Percentiles rank a stretch among this genome's conserved stretches.
phyloP scores from a whole-genome alignment of 2,797 vertebrate genomes.

The Mico argentatus region DNA sequence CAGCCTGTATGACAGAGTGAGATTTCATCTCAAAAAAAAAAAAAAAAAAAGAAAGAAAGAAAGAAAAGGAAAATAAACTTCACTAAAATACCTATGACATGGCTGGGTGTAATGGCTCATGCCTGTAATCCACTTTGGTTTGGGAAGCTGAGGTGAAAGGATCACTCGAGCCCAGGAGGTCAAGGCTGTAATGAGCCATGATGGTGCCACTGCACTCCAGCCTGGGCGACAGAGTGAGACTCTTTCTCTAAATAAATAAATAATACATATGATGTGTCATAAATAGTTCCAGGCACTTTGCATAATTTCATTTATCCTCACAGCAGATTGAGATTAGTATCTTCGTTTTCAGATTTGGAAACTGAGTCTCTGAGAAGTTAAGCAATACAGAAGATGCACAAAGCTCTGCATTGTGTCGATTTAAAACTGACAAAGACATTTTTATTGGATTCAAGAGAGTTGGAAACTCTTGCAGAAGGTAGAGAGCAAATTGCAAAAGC shows the following conservation, averaged over 20 bases:
- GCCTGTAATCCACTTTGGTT: too few species aligned
- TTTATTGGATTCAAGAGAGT: slow-evolving; percentile 54
- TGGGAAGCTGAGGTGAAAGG: too few species aligned
- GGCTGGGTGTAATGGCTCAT: too few species aligned
- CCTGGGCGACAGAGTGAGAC: too few species aligned
- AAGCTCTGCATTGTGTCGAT: not conserved
- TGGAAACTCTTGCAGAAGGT: slow-evolving; percentile 46
- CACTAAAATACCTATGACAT: not conserved
- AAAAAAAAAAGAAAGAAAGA: not conserved
- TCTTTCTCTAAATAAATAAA: too few species aligned
- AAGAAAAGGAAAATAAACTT: not conserved
- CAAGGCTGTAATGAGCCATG: too few species aligned
- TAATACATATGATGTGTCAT: not conserved
- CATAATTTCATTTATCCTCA: not conserved
- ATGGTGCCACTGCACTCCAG: too few species aligned
- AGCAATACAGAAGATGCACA: not conserved
- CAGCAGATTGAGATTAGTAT: not conserved
- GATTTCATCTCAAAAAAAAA: too few species aligned
- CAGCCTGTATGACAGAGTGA: too few species aligned
- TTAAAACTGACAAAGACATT: slow-evolving; percentile 49
- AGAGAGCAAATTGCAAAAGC: slow-evolving; percentile 23
- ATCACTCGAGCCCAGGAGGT: too few species aligned
- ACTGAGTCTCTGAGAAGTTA: slow-evolving; percentile 12
- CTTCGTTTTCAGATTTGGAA: slow-evolving; percentile 29
- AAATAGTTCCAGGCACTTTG: not conserved